Base-by-base conservation (phyloP, 2,888 invertebrate species). In the Acronicta aceris region DNA sequence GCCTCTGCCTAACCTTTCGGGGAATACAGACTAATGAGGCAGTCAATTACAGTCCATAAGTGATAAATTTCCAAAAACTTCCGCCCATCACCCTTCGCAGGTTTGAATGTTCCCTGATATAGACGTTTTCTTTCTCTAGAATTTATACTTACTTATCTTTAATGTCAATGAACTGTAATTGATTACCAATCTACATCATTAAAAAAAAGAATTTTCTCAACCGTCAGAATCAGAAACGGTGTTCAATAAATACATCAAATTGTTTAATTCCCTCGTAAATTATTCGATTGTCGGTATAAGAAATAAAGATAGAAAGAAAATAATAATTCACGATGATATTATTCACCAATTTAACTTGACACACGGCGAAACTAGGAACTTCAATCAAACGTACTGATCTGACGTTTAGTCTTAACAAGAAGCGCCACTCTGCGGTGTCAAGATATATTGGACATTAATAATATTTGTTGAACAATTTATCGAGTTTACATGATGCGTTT, bases 231-330 rank as follows among this genome's bases (percentile, higher is more conserved):
- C 38, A 8, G n/a, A 41, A 25, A 16, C 41, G n/a, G 0, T 30
- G 13, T 30, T 41, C n/a, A 41, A 30, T 62, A 36, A 56, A 56
- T 52, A 17, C 27, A 54, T 55, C n/a, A 46, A 52, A 45, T 38
- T 16, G 48, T 21, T 33, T 21, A 15, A 50, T 38, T 36, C 0
- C 13, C n/a, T 45, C 1, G n/a, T 52, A 45, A 13, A 52, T 60
- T 17, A 46, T 36, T 41, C 25, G 36, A 38, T 53, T 49, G 38
- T 50, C 25, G 30, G 38, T 6, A 49, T 15, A 56, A 61, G 56
- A 66, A 52, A 43, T 48, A 6, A 55, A 66, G 36, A 45, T 38
- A 65, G 41, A 60, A 65, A 30, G 1, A 30, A 30, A 33, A 66
- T 33, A 17, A 38, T 15, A 7, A 21, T 47, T 43, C 21, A 21